These are phyloP conservation scores for Lysandra bellargus DNA, from an alignment of 2,888 invertebrate genomes.

Conservation along the genomic window DNA sequence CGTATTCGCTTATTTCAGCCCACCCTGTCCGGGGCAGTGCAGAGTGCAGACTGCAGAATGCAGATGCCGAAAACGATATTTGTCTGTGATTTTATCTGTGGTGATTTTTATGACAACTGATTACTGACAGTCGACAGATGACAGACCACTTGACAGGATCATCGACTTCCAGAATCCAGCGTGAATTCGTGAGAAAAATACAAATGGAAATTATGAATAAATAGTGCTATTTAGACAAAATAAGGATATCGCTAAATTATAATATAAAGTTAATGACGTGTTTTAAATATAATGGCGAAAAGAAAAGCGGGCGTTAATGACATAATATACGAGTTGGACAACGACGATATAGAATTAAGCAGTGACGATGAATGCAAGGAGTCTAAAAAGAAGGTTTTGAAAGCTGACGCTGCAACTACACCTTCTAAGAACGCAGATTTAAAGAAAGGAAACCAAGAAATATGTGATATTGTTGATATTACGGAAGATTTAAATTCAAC, in stretches of 20 bases:
- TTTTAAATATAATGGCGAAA: slow-evolving; percentile 60
- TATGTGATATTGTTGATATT: slow-evolving; percentile 50
- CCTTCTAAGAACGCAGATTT: slow-evolving; percentile 41
- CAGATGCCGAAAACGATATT: too few relatives aligned
- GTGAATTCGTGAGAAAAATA: neutral
- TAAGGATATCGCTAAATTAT: neutral
- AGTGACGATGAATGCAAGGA: slow-evolving; percentile 70
- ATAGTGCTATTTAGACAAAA: neutral
- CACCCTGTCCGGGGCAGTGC: too few relatives aligned
- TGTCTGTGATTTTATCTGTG: too few relatives aligned
- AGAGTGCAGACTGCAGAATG: too few relatives aligned
- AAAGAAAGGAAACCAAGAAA: slow-evolving; percentile 45
- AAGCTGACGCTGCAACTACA: slow-evolving; percentile 43
- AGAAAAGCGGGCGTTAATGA: slow-evolving; percentile 68
- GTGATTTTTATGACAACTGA: neutral
- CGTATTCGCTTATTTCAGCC: too few relatives aligned
- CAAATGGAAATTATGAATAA: neutral
- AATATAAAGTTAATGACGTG: slow-evolving; percentile 21
- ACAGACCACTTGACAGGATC: neutral
- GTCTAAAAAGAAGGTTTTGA: slow-evolving; percentile 59
- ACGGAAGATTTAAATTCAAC: slow-evolving; percentile 46
- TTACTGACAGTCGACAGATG: neutral
- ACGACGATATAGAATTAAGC: slow-evolving; percentile 70
- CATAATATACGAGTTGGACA: slow-evolving; percentile 77
- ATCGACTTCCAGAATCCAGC: neutral